phyloP scores from a whole-genome alignment of 1,140 invertebrate genomes.

The Dendrolimus kikuchii region DNA sequence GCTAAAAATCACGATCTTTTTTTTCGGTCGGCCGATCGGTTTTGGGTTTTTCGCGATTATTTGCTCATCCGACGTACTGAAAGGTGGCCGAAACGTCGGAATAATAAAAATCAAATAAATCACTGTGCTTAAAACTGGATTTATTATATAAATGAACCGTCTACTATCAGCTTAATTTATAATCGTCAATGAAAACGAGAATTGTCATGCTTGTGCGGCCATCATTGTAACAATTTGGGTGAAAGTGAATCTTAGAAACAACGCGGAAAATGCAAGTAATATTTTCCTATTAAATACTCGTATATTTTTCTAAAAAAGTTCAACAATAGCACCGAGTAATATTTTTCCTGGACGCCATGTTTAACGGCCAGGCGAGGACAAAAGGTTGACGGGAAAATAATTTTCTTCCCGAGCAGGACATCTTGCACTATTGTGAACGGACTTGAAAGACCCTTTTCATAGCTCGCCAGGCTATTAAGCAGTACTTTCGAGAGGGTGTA shows the following conservation, averaged over 20 bases:
- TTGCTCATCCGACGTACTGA: too few relatives aligned
- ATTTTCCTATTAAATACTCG: constrained; percentile 1
- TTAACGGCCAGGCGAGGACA: constrained; percentile 38
- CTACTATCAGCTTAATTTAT: too few relatives aligned
- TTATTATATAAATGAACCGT: too few relatives aligned
- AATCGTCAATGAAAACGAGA: too few relatives aligned
- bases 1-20: too few relatives aligned
- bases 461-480: constrained; percentile 35
- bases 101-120: too few relatives aligned
- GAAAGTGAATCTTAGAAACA: constrained; percentile 3
- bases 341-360: constrained; percentile 32
- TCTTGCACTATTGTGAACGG: constrained; percentile 62
- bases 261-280: background rate
- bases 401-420: constrained; percentile 50
- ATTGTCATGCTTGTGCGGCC: too few relatives aligned
- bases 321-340: constrained; percentile 21
- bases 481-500: constrained; percentile 23
- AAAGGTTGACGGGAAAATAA: constrained; percentile 51
- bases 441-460: constrained; percentile 60
- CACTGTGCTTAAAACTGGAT: too few relatives aligned
- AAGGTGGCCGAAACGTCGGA: too few relatives aligned
- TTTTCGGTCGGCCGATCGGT: too few relatives aligned
- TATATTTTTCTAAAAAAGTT: background rate
- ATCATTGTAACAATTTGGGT: background rate
- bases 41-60: too few relatives aligned